A percentile compares a stretch with the other conserved stretches of the same genome.
Evolutionary conservation across 2,888 invertebrate species (phyloP).

Genomic region (Stomorhina lunata): DNA sequence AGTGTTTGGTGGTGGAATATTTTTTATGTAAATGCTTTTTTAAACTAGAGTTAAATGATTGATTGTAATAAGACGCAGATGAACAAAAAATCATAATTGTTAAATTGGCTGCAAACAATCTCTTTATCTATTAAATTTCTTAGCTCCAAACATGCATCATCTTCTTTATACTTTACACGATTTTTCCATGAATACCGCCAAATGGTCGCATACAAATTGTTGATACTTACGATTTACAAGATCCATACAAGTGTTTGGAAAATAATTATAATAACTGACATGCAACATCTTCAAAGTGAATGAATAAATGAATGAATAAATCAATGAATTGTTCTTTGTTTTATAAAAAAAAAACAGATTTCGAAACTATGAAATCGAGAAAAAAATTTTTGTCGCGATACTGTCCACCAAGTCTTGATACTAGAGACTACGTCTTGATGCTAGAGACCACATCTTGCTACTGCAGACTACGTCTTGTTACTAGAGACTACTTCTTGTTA

Average conservation of each 20-base stretch:
- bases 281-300: slow-evolving; percentile 38
- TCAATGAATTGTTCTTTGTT: slow-evolving; percentile 23
- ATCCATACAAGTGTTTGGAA: slow-evolving; percentile 11
- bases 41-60: slow-evolving; percentile 35
- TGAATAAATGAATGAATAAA: slow-evolving; percentile 15
- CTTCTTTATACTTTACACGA: not conserved
- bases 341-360: too few species aligned
- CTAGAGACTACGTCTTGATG: too few species aligned
- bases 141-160: not conserved
- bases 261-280: slow-evolving; percentile 30
- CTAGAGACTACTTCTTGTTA: too few species aligned
- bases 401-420: too few species aligned
- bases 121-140: slow-evolving; percentile 8
- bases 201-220: not conserved
- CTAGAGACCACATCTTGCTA: too few species aligned
- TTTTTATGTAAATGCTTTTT: slow-evolving; percentile 53
- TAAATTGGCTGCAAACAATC: slow-evolving; percentile 46
- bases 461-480: too few species aligned
- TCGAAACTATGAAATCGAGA: too few species aligned
- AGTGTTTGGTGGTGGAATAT: slow-evolving; percentile 57
- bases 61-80: not conserved
- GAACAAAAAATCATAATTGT: slow-evolving; percentile 33
- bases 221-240: too few species aligned
- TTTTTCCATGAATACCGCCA: not conserved
- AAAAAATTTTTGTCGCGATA: too few species aligned